Evolutionary conservation across 2,113 vertebrate genomes (phyloP), one percentile per base, ranked within the genome.

Genomic region (Pelusios castaneus): DNA sequence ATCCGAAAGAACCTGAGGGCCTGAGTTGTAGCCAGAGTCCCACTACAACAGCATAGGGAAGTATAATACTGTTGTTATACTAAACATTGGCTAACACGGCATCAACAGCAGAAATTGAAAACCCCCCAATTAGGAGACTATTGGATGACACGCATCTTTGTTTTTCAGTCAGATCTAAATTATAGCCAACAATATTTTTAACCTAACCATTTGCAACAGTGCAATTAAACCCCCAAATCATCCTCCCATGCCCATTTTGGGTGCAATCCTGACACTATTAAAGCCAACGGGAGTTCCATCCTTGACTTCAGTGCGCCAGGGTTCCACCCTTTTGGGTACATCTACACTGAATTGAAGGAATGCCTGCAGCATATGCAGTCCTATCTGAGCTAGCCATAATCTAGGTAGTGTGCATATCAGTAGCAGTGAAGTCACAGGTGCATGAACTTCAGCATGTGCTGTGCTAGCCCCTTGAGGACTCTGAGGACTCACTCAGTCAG

Each of bases 191-290:
- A 80, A 17, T 29, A 11, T 31, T 25, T 88, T 63, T 56, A 25
- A 95, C 76, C 7, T 34, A 49, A 4, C 16, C 25, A 41, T 79
- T 73, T 31, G 47, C 3, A 47, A 38, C 1, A 4, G 41, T 27
- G 43, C 52, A 8, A n/a, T 79, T 34, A 13, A 34, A 60, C 12
- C 58, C 5, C 56, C 56, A 10, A 10, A 49, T 49, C 49, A 11
- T 25, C 7, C 11, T 11, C 10, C 56, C 27, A 21, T 85, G 19
- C 34, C 78, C 27, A 51, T 0, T 2, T 0, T 2, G 24, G 52
- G 34, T 45, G 82, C 34, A 84, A 43, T 63, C 47, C 8, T 45
- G 67, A 24, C 25, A 6, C 9, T 2, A 56, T 13, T 73, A 27
- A 63, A 43, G 6, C 5, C n/a, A 3, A 0, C 2, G 49, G 51